phyloP scores from a whole-genome alignment of 1,140 invertebrate genomes.

The Neomicropteryx cornuta region DNA sequence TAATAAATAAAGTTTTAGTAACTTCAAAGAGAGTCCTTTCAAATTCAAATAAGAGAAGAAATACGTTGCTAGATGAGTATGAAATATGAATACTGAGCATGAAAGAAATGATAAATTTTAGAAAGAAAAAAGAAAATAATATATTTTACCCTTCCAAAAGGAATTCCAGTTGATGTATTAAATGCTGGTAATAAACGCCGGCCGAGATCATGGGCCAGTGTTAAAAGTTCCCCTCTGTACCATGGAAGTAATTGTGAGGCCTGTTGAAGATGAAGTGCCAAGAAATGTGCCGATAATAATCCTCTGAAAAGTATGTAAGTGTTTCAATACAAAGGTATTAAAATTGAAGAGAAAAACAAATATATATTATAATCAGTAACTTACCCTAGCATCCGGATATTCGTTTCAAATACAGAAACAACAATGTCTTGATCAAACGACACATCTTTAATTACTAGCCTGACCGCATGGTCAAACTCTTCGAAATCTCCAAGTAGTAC shows the following conservation, averaged over 20 bases:
- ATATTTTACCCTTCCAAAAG: constrained; percentile 76
- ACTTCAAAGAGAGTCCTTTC: too few relatives aligned
- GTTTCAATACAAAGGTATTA: not conserved
- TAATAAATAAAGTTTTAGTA: too few relatives aligned
- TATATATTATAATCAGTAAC: constrained; percentile 20
- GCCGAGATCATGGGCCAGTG: constrained; percentile 87
- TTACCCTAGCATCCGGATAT: constrained; percentile 92
- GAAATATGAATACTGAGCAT: too few relatives aligned
- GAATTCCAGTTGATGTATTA: constrained; percentile 96
- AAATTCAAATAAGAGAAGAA: too few relatives aligned
- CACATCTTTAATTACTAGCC: constrained; percentile 75
- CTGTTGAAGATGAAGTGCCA: constrained; percentile 72
- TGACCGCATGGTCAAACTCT: constrained; percentile 88
- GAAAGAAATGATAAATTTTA: too few relatives aligned
- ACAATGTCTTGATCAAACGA: constrained; percentile 90
- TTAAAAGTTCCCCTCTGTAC: constrained; percentile 85
- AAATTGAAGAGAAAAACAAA: not conserved
- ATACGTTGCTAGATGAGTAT: too few relatives aligned
- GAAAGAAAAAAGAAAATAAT: constrained; percentile 2
- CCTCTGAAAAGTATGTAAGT: constrained; percentile 50
- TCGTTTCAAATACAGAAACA: constrained; percentile 97
- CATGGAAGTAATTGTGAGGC: constrained; percentile 68
- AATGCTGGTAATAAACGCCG: constrained; percentile 90
- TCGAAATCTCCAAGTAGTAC: constrained; percentile 85
- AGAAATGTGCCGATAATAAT: constrained; percentile 84